Conservation (phyloP, 2,797 vertebrate genomes). For the Muraenolepis orangiensis region DNA sequence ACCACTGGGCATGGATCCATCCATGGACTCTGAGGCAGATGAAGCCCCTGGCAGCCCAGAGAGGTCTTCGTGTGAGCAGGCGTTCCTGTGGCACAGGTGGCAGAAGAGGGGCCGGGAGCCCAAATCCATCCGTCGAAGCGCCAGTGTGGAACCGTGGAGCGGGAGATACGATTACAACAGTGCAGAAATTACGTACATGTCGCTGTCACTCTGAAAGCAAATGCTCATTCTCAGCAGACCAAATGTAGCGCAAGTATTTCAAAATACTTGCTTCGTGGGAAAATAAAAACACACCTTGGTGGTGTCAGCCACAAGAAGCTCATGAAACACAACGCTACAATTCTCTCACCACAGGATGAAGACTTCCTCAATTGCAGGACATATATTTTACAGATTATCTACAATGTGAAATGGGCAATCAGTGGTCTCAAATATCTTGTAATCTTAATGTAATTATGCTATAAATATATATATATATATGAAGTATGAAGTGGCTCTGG, state of each 20-base stretch:
- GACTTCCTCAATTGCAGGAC: constrained; percentile 35
- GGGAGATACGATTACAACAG: constrained; percentile 78
- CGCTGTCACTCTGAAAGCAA: constrained; percentile 71
- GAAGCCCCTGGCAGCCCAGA: constrained; percentile 41
- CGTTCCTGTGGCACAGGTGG: constrained; percentile 76
- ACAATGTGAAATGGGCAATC: constrained; percentile 27
- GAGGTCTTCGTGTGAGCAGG: constrained; percentile 52
- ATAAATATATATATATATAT: constrained; percentile 19
- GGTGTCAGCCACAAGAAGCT: constrained; percentile 35
- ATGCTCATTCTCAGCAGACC: constrained; percentile 63
- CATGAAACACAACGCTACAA: constrained; percentile 23
- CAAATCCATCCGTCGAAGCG: constrained; percentile 62
- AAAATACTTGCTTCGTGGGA: constrained; percentile 45
- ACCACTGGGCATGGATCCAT: constrained; percentile 42
- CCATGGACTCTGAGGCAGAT: constrained; percentile 46
- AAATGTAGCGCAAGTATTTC: constrained; percentile 64
- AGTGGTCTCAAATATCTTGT: constrained; percentile 24
- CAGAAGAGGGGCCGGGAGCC: constrained; percentile 60
- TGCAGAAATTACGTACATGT: constrained; percentile 80
- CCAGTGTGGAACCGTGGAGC: constrained; percentile 78
- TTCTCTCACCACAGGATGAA: constrained; percentile 28
- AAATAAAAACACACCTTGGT: no score
- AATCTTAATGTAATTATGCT: constrained; percentile 16
- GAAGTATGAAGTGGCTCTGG: constrained; percentile 18
- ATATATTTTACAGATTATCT: constrained; percentile 25